Evolutionary conservation across 2,797 vertebrate species (phyloP).

Genomic region (Anniella stebbinsi): DNA sequence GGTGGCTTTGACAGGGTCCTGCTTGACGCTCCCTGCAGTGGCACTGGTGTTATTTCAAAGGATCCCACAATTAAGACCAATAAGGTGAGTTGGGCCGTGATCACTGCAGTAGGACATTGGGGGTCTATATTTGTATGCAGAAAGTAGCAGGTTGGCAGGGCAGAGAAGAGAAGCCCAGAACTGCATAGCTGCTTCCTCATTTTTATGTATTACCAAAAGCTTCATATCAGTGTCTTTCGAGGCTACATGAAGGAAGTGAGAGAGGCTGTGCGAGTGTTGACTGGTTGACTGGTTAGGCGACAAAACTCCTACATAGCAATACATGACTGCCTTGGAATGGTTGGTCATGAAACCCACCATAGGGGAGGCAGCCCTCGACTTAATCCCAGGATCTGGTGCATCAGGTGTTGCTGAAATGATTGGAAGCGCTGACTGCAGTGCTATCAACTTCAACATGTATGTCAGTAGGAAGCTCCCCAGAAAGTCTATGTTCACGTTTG

Average conservation of each 20-base stretch:
- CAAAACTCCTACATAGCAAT: background rate
- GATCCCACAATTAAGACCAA: conserved; percentile 96
- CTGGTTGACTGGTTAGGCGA: background rate
- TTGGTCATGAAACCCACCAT: background rate
- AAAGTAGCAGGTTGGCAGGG: too few species aligned
- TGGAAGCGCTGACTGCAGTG: background rate
- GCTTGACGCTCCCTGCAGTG: conserved; percentile 97
- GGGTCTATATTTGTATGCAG: background rate
- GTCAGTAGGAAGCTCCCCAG: background rate
- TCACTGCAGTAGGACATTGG: background rate
- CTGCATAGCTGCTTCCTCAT: too few species aligned
- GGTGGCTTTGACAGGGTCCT: conserved; percentile 96
- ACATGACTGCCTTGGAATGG: background rate
- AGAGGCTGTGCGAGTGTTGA: background rate
- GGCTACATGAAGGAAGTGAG: background rate
- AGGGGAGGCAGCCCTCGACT: background rate
- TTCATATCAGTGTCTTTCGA: background rate
- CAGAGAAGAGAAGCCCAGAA: background rate
- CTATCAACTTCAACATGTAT: too few species aligned
- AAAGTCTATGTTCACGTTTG: background rate
- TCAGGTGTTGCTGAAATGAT: background rate
- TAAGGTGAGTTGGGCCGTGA: conserved; percentile 79
- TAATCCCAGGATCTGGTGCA: background rate
- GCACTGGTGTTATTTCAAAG: conserved; percentile 96
- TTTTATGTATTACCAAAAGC: background rate